Base-by-base conservation (phyloP, 2,888 invertebrate genomes). In the Agrypnus murinus region DNA sequence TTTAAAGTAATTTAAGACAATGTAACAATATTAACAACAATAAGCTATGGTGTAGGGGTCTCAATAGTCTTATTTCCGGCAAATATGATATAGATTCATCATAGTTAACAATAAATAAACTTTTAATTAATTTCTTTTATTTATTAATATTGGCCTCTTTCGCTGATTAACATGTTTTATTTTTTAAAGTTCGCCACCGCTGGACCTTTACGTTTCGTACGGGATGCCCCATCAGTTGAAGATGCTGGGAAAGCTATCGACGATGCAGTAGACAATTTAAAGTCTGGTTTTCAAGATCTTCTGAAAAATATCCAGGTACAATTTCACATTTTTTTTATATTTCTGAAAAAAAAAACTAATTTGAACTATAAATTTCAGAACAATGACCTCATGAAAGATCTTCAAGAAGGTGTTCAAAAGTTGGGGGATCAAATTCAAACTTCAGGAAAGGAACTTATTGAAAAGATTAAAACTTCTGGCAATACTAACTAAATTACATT, bases 311-410 rank as follows among this genome's bases (percentile, higher is more conserved):
- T 81, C 17, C 77, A 81, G 75, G 81, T 79, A 73, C 3, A 25
- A 25, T 5, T 25, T 25, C 2, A 25, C 25, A 3, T 5, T 25
- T n/a, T n/a, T n/a, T n/a, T n/a, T n/a, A n/a, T n/a, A n/a, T n/a
- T n/a, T n/a, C n/a, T n/a, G n/a, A n/a, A n/a, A n/a, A n/a, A n/a
- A n/a, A n/a, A n/a, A n/a, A n/a, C n/a, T 25, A 5, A 3, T 25
- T 5, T 25, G 25, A 3, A 25, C 25, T 3, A 25, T 25, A 25
- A 25, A 25, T 77, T 77, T 15, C 58, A 81, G 81, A 68, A 67
- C 10, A 81, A 78, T 63, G 78, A 80, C 45, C 45, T 81, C 14
- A 73, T 75, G 46, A 77, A 77, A 64, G 80, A 81, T 69, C 68
- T 78, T 6, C 65, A 71, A 1, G 65, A 68, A 34, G 63, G 59